Conservation (phyloP, 2,113 vertebrate species). For the Sebastes fasciatus region DNA sequence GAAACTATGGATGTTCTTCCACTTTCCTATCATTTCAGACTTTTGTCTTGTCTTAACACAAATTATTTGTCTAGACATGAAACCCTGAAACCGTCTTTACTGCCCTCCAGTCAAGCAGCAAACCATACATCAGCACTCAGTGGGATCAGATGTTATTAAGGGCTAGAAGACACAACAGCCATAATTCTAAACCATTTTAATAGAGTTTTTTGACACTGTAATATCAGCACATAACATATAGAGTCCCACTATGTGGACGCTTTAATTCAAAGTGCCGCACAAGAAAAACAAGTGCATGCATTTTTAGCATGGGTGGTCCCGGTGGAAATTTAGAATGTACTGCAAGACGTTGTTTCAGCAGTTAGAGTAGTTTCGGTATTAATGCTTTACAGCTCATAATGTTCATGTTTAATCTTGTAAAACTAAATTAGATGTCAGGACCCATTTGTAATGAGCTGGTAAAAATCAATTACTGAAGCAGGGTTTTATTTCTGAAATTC, state of each 20-base stretch:
- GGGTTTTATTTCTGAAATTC: constrained; percentile 65
- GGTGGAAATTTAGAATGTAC: constrained; percentile 7
- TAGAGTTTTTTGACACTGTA: constrained; percentile 26
- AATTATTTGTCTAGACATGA: constrained; percentile 15
- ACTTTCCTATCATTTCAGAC: background rate
- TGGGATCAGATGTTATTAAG: constrained; percentile 40
- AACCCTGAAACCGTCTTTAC: constrained; percentile 6
- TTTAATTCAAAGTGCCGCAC: constrained; percentile 22
- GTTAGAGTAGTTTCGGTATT: constrained; percentile 42
- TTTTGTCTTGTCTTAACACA: background rate
- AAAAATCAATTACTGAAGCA: constrained; percentile 75
- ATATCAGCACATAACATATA: constrained; percentile 34
- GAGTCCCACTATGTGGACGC: background rate
- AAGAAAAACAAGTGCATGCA: constrained; percentile 1
- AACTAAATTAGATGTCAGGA: constrained; percentile 70
- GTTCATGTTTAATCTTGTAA: constrained; percentile 72
- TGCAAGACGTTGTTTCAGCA: constrained; percentile 33
- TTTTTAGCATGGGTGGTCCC: constrained; percentile 31
- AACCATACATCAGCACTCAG: constrained; percentile 36
- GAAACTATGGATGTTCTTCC: background rate
- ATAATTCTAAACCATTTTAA: constrained; percentile 32
- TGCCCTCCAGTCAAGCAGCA: constrained; percentile 24
- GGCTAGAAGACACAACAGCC: constrained; percentile 19
- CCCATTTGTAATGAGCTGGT: constrained; percentile 66
- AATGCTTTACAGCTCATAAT: constrained; percentile 64